phyloP scores from a whole-genome alignment of 2,888 invertebrate genomes.

The Gisinianus flammeolus region DNA sequence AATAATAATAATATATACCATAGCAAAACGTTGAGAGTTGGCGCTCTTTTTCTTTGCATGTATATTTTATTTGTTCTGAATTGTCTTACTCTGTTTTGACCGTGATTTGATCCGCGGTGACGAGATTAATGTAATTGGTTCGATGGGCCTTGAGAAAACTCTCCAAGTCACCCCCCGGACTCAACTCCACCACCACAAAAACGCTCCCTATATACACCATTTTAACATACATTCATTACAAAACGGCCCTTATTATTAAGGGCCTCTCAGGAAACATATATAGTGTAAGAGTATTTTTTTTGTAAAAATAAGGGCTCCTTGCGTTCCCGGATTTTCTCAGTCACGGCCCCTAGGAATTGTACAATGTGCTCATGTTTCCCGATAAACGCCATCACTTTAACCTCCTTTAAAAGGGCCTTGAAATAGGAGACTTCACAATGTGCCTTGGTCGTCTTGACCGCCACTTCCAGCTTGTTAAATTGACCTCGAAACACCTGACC shows the following conservation, averaged over 20 bases:
- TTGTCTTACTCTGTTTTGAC: too few relatives aligned
- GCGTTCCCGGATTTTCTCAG: neutral
- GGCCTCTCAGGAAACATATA: too few relatives aligned
- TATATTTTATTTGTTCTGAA: too few relatives aligned
- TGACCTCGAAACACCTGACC: neutral
- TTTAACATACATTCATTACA: too few relatives aligned
- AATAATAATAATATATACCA: too few relatives aligned
- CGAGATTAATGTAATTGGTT: neutral
- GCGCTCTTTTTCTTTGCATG: too few relatives aligned
- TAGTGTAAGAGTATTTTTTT: too few relatives aligned
- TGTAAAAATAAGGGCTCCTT: too few relatives aligned
- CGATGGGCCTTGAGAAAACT: neutral
- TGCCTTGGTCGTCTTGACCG: constrained; percentile 8
- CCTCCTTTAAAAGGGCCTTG: constrained; percentile 13
- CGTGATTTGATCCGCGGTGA: too few relatives aligned
- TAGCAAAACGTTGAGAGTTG: too few relatives aligned
- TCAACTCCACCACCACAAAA: neutral
- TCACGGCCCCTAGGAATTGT: neutral
- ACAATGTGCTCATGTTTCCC: neutral
- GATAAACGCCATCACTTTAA: constrained; percentile 4
- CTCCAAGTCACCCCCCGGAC: neutral
- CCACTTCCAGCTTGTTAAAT: neutral
- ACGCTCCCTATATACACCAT: neutral
- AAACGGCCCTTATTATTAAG: too few relatives aligned
- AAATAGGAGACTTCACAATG: constrained; percentile 15